These are phyloP conservation scores for Battus philenor DNA, from an alignment of 1,140 invertebrate species.

Conservation along the genomic window DNA sequence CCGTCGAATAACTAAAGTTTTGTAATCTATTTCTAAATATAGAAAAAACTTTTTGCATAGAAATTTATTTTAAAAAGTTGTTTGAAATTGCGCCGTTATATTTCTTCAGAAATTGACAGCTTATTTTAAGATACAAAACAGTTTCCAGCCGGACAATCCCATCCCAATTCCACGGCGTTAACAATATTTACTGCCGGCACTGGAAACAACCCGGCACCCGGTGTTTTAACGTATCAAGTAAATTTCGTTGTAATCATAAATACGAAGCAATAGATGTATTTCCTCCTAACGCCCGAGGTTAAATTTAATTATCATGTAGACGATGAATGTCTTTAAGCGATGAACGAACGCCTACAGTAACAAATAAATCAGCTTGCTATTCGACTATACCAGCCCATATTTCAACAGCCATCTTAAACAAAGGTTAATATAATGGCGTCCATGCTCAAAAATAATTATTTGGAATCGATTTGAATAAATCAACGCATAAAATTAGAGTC, in stretches of 20 bases:
- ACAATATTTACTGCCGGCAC: slow-evolving; percentile 39
- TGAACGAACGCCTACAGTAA: slow-evolving; percentile 38
- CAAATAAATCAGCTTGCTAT: slow-evolving; percentile 39
- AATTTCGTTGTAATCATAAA: slow-evolving; percentile 43
- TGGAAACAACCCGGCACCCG: slow-evolving; percentile 41
- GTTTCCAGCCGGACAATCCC: no score
- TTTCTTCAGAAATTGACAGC: no score
- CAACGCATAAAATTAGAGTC: slow-evolving; percentile 63
- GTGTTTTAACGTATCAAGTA: slow-evolving; percentile 44
- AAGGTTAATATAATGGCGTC: slow-evolving; percentile 61
- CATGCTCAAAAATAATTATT: slow-evolving; percentile 67
- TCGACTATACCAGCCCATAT: slow-evolving; percentile 41
- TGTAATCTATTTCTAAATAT: no score
- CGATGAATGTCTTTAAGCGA: slow-evolving; percentile 38
- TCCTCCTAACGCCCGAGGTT: slow-evolving; percentile 41
- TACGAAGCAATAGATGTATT: slow-evolving; percentile 38
- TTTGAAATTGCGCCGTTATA: no score
- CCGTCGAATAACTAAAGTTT: no score
- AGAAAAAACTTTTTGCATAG: no score
- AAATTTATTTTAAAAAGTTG: no score
- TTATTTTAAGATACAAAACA: no score
- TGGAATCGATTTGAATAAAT: slow-evolving; percentile 65
- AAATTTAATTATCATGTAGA: slow-evolving; percentile 63
- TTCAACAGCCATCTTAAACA: slow-evolving; percentile 58
- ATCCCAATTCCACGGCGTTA: not conserved